Evolutionary conservation across 2,888 invertebrate species (phyloP), one percentile per base, ranked within the genome.

Genomic region (Mythimna loreyi): DNA sequence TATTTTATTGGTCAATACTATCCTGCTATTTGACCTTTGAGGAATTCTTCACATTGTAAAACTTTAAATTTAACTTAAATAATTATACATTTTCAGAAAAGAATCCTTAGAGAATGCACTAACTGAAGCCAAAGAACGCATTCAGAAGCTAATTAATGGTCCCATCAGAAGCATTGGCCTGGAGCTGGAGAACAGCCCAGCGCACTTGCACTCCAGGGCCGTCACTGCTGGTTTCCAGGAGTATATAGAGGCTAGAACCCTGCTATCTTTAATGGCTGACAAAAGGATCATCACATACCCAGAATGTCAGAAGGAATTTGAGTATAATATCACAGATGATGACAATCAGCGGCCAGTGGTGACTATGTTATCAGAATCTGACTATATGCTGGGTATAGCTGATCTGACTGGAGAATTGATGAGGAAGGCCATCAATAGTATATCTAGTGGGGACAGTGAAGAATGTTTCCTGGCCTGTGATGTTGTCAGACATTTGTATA

Each of bases 381-480:
- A 97, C 80, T 97, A 96, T 59, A 96, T 99, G 87, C 92, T 99
- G 50, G 99, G 99, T 0, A 91, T 99, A 45, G 97, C 98, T 0
- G 99, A 99, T 93, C 95, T 99, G 36, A 98, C 98, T 0, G 99
- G 99, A 0, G 99, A 99, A 91, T 90, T 99, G 53, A 99, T 99
- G 99, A 96, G 99, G 60, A 97, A 97, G 82, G 98, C 98, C 64
- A 98, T 99, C 9, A 98, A 98, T 88, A 97, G 97, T 83, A 96
- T 99, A 67, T 97, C 98, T 0, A 96, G 96, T 72, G 98, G 98
- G 0, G 97, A 98, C 78, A 96, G 97, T 19, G 96, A 96, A 3
- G 97, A 97, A 56, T 98, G 98, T 88, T 97, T 97, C 86, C 96
- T 97, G 65, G 96, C 97, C 1, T 98, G 98, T 86, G 96, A 96